phyloP scores from a whole-genome alignment of 2,888 invertebrate species.

The Eupithecia insigniata region DNA sequence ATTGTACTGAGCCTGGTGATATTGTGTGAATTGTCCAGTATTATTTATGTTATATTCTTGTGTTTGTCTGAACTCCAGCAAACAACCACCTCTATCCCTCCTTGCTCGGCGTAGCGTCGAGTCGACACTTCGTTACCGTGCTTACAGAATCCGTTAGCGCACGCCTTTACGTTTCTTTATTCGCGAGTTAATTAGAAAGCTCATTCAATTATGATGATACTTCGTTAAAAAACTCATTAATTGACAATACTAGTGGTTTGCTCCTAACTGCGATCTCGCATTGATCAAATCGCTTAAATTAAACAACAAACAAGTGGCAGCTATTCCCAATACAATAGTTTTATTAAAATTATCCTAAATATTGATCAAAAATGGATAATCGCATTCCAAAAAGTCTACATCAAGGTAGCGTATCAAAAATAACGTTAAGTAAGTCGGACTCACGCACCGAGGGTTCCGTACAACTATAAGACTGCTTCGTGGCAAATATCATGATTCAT shows the following conservation, averaged over 20 bases:
- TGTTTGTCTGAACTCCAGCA: no score
- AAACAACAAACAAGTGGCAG: not conserved
- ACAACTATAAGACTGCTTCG: no score
- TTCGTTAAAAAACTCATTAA: slow-evolving; percentile 7
- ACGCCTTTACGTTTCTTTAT: slow-evolving; percentile 69
- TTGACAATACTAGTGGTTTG: not conserved
- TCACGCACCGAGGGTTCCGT: no score
- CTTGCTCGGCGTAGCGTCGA: not conserved
- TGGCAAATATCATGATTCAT: no score
- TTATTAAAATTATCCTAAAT: no score
- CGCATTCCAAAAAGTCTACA: no score
- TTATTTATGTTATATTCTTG: no score
- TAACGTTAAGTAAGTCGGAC: no score
- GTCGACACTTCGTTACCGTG: slow-evolving; percentile 69
- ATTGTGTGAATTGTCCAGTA: no score
- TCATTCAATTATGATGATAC: slow-evolving; percentile 34
- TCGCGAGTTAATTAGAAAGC: slow-evolving; percentile 69
- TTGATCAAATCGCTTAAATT: not conserved
- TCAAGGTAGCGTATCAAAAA: no score
- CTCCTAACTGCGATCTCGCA: not conserved
- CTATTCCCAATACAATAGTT: not conserved
- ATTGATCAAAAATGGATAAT: no score
- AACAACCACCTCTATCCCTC: not conserved
- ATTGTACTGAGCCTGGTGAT: no score
- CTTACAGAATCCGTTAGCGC: slow-evolving; percentile 69